A percentile compares a stretch with the other conserved stretches of the same genome.
phyloP scores from a whole-genome alignment of 1,140 invertebrate species.

The Bombus breviceps region DNA sequence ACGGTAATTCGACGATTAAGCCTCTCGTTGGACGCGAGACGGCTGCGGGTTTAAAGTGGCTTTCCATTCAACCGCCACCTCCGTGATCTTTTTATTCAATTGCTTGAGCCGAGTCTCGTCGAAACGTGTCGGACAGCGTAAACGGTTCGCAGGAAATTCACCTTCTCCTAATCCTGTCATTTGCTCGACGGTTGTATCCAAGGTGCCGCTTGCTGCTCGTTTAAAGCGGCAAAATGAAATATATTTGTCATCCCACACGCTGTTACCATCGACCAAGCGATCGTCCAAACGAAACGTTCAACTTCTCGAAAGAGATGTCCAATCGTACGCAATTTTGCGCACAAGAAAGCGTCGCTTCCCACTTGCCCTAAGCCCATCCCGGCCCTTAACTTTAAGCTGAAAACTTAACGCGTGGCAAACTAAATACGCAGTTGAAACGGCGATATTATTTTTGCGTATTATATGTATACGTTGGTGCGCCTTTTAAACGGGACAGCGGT shows the following conservation, averaged over 20 bases:
- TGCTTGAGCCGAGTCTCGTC: background rate
- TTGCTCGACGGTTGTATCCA: background rate
- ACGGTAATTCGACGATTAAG: constrained; percentile 18
- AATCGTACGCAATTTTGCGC: no score
- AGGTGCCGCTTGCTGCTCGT: background rate
- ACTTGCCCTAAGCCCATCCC: no score
- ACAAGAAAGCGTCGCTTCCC: no score
- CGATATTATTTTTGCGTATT: no score
- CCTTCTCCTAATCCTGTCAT: constrained; percentile 11
- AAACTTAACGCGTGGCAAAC: no score
- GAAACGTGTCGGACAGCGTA: background rate
- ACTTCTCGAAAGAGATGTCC: background rate
- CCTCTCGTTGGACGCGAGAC: background rate
- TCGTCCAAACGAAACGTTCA: no score
- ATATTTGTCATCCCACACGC: background rate
- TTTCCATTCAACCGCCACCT: constrained; percentile 3
- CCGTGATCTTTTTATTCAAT: constrained; percentile 12
- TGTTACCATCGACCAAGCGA: background rate
- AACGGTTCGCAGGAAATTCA: background rate
- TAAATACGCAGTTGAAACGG: no score
- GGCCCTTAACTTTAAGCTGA: no score
- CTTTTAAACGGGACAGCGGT: no score
- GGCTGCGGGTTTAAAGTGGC: background rate
- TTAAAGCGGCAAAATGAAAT: background rate
- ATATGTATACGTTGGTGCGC: no score